Evolutionary conservation across 2,797 vertebrate genomes (phyloP), one percentile per base, ranked within the genome.

Genomic region (Xiphorhynchus erythropygius): DNA sequence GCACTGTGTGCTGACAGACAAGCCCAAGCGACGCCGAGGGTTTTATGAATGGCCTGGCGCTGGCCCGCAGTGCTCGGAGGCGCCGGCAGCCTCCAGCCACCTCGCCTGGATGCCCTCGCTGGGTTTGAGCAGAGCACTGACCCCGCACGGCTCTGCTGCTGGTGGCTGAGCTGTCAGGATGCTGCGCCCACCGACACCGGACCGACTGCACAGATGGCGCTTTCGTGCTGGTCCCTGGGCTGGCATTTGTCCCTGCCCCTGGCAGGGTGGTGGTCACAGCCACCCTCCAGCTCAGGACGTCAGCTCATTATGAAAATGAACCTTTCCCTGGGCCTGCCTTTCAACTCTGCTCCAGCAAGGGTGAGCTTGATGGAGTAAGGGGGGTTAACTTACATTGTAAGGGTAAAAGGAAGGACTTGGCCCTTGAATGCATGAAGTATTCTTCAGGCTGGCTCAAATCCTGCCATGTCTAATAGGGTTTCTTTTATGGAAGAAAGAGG

Each of bases 151-250:
- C 39, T 19, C 44, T 23, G 83, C 47, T 2, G 70, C 41, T 24
- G 5, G 55, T 12, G 3, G 64, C 69, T 18, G 4, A 28, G 73
- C 81, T 9, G 35, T 7, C 3, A 1, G 2, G 2, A 33, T 10
- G 15, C 69, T 19, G 41, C 0, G 7, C 75, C 59, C 12, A 1
- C 39, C 2, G 4, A 13, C 4, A 0, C 64, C 0, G 63, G n/a
- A 9, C 41, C 22, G 17, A 19, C 2, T 0, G 23, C 63, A 32
- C 74, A 75, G 50, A 52, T 4, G 49, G 84, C 35, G 14, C 77
- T 42, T 16, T 9, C 5, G 2, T 7, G 18, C 70, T 4, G 19
- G 27, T 42, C 35, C 46, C 67, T 8, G 6, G 28, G 39, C 37
- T 81, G 76, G 71, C 70, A 13, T 35, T n/a, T 71, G 76, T 39